phyloP scores from a whole-genome alignment of 2,888 invertebrate species.

The Protodeltote pygarga region DNA sequence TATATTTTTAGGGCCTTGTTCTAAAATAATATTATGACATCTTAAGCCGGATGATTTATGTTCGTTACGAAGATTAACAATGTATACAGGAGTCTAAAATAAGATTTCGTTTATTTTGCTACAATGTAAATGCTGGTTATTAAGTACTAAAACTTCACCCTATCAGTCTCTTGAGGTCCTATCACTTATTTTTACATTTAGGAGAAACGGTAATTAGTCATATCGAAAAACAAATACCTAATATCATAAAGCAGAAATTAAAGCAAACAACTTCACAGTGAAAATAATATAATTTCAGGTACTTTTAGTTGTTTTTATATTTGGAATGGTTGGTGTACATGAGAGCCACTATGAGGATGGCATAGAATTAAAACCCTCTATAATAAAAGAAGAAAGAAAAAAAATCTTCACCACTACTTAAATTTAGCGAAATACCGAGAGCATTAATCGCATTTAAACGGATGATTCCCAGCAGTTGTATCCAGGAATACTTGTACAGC shows the following conservation, averaged over 20 bases:
- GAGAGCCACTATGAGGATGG: too few species aligned
- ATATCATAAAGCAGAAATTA: too few species aligned
- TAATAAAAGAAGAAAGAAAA: neutral
- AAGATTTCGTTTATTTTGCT: neutral
- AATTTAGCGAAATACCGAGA: constrained; percentile 3
- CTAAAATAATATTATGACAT: constrained; percentile 18
- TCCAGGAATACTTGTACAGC: constrained; percentile 31
- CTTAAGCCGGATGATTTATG: constrained; percentile 17
- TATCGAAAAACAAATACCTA: too few species aligned
- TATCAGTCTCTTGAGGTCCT: too few species aligned
- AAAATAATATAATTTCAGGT: too few species aligned
- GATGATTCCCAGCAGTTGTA: constrained; percentile 19
- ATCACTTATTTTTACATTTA: too few species aligned
- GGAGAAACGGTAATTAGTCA: too few species aligned
- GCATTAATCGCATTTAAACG: constrained; percentile 20
- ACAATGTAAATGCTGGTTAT: too few species aligned
- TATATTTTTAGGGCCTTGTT: constrained; percentile 25
- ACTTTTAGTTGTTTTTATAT: too few species aligned
- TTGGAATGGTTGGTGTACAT: too few species aligned
- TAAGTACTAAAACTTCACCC: constrained; percentile 5
- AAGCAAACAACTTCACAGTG: too few species aligned
- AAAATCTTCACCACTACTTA: neutral
- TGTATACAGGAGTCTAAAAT: constrained; percentile 11
- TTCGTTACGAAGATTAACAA: constrained; percentile 7
- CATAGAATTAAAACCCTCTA: neutral